These are phyloP conservation scores for Dynastes tityus DNA, from an alignment of 2,888 invertebrate species.

Conservation along the genomic window DNA sequence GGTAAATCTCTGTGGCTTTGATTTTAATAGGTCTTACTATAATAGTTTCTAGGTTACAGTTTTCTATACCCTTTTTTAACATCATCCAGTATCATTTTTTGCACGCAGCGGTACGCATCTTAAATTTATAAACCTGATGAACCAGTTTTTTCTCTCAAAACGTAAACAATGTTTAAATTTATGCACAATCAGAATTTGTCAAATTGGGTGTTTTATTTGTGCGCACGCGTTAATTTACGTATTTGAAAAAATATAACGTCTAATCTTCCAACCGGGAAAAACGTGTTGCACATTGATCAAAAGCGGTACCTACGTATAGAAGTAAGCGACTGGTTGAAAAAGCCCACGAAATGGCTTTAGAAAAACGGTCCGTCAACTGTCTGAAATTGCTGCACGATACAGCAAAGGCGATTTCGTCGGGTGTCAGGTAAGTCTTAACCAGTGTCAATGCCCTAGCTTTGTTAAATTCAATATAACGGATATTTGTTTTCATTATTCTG, in stretches of 20 bases:
- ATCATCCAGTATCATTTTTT: background rate
- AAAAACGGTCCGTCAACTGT: slow-evolving; percentile 5
- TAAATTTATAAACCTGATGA: background rate
- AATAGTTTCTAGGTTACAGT: background rate
- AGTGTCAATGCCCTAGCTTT: slow-evolving; percentile 66
- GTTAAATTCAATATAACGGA: slow-evolving; percentile 59
- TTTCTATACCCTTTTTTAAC: background rate
- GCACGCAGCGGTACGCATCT: background rate
- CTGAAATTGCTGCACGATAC: slow-evolving; percentile 53
- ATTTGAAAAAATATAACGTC: slow-evolving; percentile 27
- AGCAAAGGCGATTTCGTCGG: slow-evolving; percentile 60
- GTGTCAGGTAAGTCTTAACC: slow-evolving; percentile 61
- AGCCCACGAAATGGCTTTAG: background rate
- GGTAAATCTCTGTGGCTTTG: background rate
- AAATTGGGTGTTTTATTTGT: background rate
- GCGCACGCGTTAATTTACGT: slow-evolving; percentile 38
- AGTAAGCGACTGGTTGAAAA: background rate
- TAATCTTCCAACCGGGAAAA: slow-evolving; percentile 1
- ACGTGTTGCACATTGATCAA: background rate
- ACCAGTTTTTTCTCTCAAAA: background rate
- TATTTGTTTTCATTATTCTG: slow-evolving; percentile 53
- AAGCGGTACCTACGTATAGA: background rate
- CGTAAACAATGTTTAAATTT: slow-evolving; percentile 1
- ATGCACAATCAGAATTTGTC: background rate
- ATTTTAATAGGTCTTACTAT: background rate